Evolutionary conservation across 2,888 invertebrate species (phyloP).

Genomic region (Diplolepis rosae): DNA sequence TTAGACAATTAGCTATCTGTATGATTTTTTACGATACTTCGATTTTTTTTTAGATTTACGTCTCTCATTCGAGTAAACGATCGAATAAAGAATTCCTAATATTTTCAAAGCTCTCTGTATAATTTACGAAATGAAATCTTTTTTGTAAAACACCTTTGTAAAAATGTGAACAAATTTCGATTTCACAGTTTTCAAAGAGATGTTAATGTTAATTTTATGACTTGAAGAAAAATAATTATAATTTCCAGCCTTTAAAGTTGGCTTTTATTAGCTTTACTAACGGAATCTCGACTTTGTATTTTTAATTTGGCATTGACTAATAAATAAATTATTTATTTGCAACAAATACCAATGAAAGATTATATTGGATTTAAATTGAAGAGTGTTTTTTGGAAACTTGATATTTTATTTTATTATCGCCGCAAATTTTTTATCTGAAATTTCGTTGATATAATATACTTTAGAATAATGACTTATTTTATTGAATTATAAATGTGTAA

Average conservation of each 20-base stretch:
- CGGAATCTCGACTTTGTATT: slow-evolving; percentile 12
- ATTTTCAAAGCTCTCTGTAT: slow-evolving; percentile 32
- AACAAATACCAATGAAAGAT: not conserved
- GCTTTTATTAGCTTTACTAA: not conserved
- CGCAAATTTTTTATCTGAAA: not conserved
- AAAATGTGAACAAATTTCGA: slow-evolving; percentile 43
- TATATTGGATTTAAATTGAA: not conserved
- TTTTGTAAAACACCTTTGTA: slow-evolving; percentile 38
- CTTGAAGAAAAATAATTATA: not conserved
- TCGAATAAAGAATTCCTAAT: not conserved
- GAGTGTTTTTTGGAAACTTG: not conserved
- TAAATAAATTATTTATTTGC: not conserved
- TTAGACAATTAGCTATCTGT: not conserved
- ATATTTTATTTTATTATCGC: not conserved
- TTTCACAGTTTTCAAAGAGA: slow-evolving; percentile 30
- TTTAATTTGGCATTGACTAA: not conserved
- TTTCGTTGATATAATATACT: not conserved
- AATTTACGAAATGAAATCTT: slow-evolving; percentile 39
- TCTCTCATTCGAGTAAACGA: slow-evolving; percentile 34
- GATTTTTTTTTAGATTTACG: slow-evolving; percentile 33
- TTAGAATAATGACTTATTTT: slow-evolving; percentile 4
- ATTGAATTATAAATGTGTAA: not conserved
- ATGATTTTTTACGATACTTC: not conserved
- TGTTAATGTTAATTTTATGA: slow-evolving; percentile 31
- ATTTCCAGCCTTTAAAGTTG: not conserved